These are phyloP conservation scores for Zaprionus inermis DNA, from an alignment of 1,140 invertebrate genomes.

Conservation along the genomic window DNA sequence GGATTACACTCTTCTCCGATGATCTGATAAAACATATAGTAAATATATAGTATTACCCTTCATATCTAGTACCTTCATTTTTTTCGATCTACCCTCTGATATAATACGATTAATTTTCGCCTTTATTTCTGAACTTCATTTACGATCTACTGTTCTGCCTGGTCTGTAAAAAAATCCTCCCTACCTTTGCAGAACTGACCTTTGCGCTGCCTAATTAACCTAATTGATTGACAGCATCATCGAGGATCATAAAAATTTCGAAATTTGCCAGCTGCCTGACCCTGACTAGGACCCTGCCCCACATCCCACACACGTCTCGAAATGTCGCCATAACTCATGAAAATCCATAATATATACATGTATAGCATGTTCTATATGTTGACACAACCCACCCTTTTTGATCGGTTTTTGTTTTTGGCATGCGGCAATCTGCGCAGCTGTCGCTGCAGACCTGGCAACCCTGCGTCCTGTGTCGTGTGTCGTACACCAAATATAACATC, in stretches of 20 bases:
- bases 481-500: conserved; percentile 62
- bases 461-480: conserved; percentile 40
- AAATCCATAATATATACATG: conserved; percentile 37
- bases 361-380: conserved; percentile 4
- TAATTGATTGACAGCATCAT: conserved; percentile 11
- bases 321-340: conserved; percentile 53
- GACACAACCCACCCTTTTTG: conserved; percentile 51
- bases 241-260: not conserved
- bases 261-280: conserved; percentile 18
- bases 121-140: not conserved
- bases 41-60: too few relatives aligned
- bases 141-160: not conserved
- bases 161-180: not conserved
- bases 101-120: too few relatives aligned
- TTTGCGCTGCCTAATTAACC: not conserved
- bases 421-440: conserved; percentile 65
- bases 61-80: too few relatives aligned
- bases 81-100: too few relatives aligned
- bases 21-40: too few relatives aligned
- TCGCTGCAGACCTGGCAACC: conserved; percentile 21
- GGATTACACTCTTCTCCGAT: too few relatives aligned
- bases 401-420: conserved; percentile 19
- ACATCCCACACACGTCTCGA: conserved; percentile 22
- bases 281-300: conserved; percentile 20
- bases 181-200: too few relatives aligned